Evolutionary conservation across 2,113 vertebrate species (phyloP).

Genomic region (Oreotragus oreotragus): DNA sequence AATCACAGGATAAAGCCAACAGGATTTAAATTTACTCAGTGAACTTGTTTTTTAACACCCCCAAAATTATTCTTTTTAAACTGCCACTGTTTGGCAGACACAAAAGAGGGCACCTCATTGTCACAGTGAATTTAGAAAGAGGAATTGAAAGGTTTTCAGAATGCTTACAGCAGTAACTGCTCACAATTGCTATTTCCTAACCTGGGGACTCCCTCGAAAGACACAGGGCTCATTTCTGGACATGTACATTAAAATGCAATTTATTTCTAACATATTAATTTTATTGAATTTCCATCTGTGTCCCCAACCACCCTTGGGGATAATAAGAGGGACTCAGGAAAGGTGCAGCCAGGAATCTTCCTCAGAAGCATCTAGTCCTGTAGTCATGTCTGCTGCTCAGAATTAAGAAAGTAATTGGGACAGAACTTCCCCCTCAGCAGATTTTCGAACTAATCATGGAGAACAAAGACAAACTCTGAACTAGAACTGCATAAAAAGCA

Average conservation of each 20-base stretch:
- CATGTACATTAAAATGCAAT: accelerated
- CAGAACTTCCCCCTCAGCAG: not conserved
- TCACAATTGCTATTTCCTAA: not conserved
- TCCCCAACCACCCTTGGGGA: not conserved
- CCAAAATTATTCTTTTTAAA: not conserved
- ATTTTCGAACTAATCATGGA: not conserved
- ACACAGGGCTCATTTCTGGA: accelerated
- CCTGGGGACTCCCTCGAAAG: not conserved
- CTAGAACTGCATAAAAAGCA: not conserved
- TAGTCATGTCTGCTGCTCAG: accelerated
- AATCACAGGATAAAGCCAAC: not conserved
- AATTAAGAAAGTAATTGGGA: not conserved
- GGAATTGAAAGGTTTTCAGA: not conserved
- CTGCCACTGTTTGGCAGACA: not conserved
- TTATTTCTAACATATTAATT: accelerated
- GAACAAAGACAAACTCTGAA: not conserved
- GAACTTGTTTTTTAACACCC: not conserved
- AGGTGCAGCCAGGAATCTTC: accelerated
- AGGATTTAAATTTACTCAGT: not conserved
- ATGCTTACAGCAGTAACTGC: not conserved
- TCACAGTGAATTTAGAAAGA: not conserved
- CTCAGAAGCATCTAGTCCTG: accelerated
- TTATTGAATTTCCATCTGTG: not conserved
- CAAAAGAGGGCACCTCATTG: not conserved
- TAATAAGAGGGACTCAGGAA: not conserved